Conservation (phyloP, 2,888 invertebrate genomes). For the Cephus nigrinus region DNA sequence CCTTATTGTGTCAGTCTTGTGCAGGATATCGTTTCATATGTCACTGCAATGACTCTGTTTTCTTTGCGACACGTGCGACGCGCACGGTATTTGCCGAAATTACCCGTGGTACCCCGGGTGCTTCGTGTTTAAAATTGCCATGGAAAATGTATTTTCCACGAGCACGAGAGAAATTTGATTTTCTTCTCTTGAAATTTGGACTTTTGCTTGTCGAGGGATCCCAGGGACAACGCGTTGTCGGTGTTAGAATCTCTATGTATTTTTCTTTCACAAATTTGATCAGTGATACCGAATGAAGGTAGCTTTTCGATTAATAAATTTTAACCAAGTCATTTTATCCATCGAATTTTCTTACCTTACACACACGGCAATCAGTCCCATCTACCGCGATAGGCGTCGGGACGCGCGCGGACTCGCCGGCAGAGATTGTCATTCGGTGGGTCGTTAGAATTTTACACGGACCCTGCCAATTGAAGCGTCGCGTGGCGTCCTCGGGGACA, state of each 20-base stretch:
- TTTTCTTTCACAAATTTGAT: not conserved
- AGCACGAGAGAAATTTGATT: not conserved
- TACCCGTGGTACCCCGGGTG: not conserved
- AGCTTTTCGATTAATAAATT: not conserved
- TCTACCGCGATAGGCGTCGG: not conserved
- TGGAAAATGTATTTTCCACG: slow-evolving; percentile 1
- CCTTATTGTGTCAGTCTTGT: not conserved
- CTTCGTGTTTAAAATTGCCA: not conserved
- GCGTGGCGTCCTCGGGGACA: not conserved
- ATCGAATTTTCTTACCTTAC: too few relatives aligned
- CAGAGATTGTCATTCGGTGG: not conserved
- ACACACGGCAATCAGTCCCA: too few relatives aligned
- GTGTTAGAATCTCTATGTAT: not conserved
- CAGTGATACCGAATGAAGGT: not conserved
- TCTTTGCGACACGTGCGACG: slow-evolving; percentile 57
- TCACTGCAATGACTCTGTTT: slow-evolving; percentile 62
- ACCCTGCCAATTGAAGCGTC: not conserved
- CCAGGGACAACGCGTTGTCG: not conserved
- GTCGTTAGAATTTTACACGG: not conserved
- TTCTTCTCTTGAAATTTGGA: not conserved
- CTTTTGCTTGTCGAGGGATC: not conserved
- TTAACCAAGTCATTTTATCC: not conserved
- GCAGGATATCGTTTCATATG: slow-evolving; percentile 55
- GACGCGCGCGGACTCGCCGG: not conserved
- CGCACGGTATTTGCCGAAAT: slow-evolving; percentile 30